Evolutionary conservation across 1,140 invertebrate species (phyloP).

Genomic region (Hormaphis cornu): DNA sequence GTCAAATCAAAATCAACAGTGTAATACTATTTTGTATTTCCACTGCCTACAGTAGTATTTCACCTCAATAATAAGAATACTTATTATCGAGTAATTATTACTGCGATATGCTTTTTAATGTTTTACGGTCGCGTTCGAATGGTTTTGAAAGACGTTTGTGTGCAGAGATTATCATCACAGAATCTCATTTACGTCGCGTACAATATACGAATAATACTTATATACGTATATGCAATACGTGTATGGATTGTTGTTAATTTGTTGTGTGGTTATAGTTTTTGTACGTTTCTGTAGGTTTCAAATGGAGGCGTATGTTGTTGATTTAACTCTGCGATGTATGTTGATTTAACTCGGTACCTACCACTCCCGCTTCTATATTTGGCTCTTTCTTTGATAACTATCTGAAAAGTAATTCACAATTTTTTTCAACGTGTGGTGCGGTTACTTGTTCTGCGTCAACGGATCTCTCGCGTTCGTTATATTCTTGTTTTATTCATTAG

Average conservation of each 20-base stretch:
- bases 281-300: constrained; percentile 17
- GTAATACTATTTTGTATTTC: no score
- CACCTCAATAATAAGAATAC: no score
- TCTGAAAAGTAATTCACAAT: constrained; percentile 14
- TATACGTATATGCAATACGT: background rate
- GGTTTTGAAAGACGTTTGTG: no score
- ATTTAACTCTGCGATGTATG: no score
- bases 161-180: no score
- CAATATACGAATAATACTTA: background rate
- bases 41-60: no score
- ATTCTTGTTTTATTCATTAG: constrained; percentile 28
- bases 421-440: constrained; percentile 6
- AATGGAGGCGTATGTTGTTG: constrained; percentile 27
- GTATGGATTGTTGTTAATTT: background rate
- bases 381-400: constrained; percentile 6
- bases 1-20: no score
- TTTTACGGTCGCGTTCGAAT: no score
- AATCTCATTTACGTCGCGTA: no score
- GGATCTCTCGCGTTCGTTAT: background rate
- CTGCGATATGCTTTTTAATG: no score
- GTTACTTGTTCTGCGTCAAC: constrained; percentile 7
- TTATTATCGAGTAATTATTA: no score
- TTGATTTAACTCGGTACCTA: constrained; percentile 21
- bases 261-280: background rate
- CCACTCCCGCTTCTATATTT: constrained; percentile 28